A percentile compares a stretch with the other conserved stretches of the same genome.
Conservation (phyloP, 2,797 vertebrate species). For the Brachyrhaphis roseni region DNA sequence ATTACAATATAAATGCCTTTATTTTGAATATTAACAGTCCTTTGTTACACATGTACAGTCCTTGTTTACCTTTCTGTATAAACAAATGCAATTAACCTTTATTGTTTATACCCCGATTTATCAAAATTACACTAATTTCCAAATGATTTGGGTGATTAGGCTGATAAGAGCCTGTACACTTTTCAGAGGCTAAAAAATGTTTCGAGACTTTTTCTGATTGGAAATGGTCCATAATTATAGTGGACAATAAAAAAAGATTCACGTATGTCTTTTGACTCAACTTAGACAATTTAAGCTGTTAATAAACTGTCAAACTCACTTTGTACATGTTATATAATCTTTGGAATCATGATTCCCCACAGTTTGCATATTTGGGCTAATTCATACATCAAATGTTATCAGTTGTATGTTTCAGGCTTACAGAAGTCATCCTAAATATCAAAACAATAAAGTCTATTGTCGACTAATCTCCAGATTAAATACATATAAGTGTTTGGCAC, state of each 20-base stretch:
- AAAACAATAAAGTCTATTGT: conserved; percentile 49
- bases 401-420: conserved; percentile 33
- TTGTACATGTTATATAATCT: conserved; percentile 59
- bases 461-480: conserved; percentile 57
- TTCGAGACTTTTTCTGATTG: conserved; percentile 30
- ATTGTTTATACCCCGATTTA: conserved; percentile 43
- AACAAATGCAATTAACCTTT: conserved; percentile 50
- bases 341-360: conserved; percentile 61
- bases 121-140: conserved; percentile 38
- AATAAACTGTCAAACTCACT: conserved; percentile 45
- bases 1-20: conserved; percentile 83
- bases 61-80: conserved; percentile 57
- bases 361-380: conserved; percentile 72
- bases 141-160: conserved; percentile 27
- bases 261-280: conserved; percentile 17
- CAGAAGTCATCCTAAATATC: conserved; percentile 42
- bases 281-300: conserved; percentile 45
- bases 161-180: conserved; percentile 27
- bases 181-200: conserved; percentile 47
- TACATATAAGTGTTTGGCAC: conserved; percentile 72
- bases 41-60: conserved; percentile 83
- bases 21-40: conserved; percentile 82
- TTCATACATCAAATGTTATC: conserved; percentile 47
- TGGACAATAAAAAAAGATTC: conserved; percentile 37
- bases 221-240: conserved; percentile 37